Conservation (phyloP, 2,113 vertebrate genomes). For the Monarcha castaneiventris region DNA sequence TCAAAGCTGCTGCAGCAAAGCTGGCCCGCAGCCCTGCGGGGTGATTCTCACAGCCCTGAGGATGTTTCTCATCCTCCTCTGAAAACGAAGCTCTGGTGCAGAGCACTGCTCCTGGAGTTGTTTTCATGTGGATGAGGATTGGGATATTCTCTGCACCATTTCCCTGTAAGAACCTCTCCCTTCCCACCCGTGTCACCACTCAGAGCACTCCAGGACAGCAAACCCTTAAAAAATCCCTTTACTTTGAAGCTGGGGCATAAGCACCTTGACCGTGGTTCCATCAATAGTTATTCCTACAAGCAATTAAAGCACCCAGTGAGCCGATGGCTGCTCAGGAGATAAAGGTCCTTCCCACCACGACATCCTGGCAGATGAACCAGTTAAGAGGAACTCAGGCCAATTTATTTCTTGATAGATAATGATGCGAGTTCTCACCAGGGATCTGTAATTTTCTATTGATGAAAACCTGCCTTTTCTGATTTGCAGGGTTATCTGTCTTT, state of each 20-base stretch:
- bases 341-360: constrained; percentile 18
- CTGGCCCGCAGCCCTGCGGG: not conserved
- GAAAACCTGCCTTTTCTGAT: constrained; percentile 66
- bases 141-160: not conserved
- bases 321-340: not conserved
- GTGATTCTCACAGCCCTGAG: not conserved
- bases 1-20: not conserved
- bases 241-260: not conserved
- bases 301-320: constrained; percentile 44
- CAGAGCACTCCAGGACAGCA: not conserved
- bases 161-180: not conserved
- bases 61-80: not conserved
- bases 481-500: constrained; percentile 54
- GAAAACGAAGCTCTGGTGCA: not conserved
- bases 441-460: constrained; percentile 68
- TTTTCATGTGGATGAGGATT: not conserved
- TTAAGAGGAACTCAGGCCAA: constrained; percentile 43
- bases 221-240: not conserved
- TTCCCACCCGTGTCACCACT: not conserved
- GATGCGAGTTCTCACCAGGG: constrained; percentile 54
- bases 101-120: not conserved
- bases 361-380: not conserved
- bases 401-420: constrained; percentile 68
- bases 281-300: not conserved
- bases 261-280: not conserved